Evolutionary conservation across 64 coral and sea anemone species (phyloP).

Genomic region (Astreopora myriophthalma): DNA sequence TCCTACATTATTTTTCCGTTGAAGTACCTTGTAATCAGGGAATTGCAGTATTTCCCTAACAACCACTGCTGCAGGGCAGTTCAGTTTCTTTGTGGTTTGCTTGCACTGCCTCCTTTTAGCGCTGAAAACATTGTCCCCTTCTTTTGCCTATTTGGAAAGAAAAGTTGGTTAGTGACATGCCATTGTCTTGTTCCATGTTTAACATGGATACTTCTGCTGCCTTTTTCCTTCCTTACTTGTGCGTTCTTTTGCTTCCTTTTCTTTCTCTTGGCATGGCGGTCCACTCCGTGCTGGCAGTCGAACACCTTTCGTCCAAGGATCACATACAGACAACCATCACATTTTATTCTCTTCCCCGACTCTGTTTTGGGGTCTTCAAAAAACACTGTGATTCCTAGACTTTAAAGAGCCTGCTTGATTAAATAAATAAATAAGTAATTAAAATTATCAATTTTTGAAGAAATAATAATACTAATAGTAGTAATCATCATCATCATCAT

Average conservation of each 20-base stretch:
- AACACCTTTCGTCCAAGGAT: constrained; percentile 48
- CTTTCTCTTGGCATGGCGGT: constrained; percentile 62
- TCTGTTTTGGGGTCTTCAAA: constrained; percentile 16
- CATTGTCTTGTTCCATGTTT: no score
- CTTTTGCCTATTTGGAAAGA: no score
- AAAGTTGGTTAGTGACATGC: no score
- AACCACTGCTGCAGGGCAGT: constrained; percentile 43
- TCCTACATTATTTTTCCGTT: no score
- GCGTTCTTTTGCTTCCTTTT: constrained; percentile 29
- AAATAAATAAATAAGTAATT: no score
- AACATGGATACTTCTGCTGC: no score
- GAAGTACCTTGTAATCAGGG: constrained; percentile 31
- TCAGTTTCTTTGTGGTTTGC: constrained; percentile 34
- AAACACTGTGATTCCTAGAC: constrained; percentile 29
- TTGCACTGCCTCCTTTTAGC: background rate
- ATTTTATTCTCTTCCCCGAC: constrained; percentile 14
- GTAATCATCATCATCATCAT: no score
- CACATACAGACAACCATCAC: constrained; percentile 35
- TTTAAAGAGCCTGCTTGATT: no score
- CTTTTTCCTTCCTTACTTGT: no score
- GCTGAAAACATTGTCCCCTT: background rate
- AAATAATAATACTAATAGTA: no score
- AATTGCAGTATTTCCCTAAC: constrained; percentile 7
- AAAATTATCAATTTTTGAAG: no score
- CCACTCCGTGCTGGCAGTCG: constrained; percentile 63